phyloP scores from a whole-genome alignment of 2,797 vertebrate genomes.

The Zalophus californianus region DNA sequence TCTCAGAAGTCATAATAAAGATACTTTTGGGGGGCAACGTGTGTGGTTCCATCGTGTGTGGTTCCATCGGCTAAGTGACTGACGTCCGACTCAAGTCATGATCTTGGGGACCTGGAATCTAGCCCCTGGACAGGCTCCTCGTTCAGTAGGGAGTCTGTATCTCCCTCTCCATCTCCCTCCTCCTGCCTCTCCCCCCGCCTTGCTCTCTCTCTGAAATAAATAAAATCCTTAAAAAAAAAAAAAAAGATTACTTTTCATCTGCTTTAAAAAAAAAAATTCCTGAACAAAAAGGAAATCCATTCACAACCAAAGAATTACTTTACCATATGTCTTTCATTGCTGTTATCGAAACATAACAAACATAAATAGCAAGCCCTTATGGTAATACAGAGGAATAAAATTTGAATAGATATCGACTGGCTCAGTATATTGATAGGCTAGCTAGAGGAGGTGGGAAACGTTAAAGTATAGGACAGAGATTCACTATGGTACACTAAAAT shows the following conservation, averaged over 20 bases:
- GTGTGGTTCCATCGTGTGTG: neutral
- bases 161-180: neutral
- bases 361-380: neutral
- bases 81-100: neutral
- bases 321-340: slow-evolving; percentile 31
- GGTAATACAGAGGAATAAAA: neutral
- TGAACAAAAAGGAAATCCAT: neutral
- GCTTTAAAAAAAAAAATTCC: neutral
- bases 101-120: neutral
- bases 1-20: neutral
- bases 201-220: neutral
- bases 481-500: neutral
- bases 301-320: neutral
- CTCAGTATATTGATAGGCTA: neutral
- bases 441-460: neutral
- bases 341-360: neutral
- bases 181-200: neutral
- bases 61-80: neutral
- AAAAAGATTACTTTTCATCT: neutral
- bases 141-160: neutral
- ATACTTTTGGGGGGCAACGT: neutral
- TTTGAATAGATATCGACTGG: neutral
- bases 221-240: neutral
- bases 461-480: neutral
- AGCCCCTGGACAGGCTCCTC: neutral